Evolutionary conservation across 2,113 vertebrate genomes (phyloP).

Genomic region (Pollachius pollachius): DNA sequence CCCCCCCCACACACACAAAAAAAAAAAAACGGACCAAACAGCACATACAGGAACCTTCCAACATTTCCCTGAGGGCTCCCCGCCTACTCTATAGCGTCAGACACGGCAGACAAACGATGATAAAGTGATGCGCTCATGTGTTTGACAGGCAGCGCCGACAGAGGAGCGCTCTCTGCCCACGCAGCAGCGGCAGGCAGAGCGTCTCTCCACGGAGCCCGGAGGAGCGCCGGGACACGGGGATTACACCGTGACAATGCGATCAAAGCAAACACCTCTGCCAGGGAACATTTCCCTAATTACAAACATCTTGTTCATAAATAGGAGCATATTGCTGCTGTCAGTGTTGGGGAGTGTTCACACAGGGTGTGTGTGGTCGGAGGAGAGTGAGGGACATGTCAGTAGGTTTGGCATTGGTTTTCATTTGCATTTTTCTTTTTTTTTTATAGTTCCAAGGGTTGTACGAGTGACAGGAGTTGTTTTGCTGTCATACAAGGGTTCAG

Average conservation of each 20-base stretch:
- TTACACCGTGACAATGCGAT: constrained; percentile 45
- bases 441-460: too few species aligned
- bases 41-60: constrained; percentile 61
- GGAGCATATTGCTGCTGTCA: constrained; percentile 50
- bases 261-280: constrained; percentile 53
- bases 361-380: too few species aligned
- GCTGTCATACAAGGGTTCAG: too few species aligned
- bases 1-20: too few species aligned
- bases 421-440: too few species aligned
- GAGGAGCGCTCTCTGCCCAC: constrained; percentile 71
- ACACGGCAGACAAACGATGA: constrained; percentile 94
- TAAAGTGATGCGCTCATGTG: constrained; percentile 90
- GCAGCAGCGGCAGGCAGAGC: constrained; percentile 86
- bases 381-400: too few species aligned
- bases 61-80: constrained; percentile 72
- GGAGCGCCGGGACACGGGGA: constrained; percentile 41
- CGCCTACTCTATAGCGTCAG: constrained; percentile 79
- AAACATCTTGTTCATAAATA: constrained; percentile 47
- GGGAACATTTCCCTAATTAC: constrained; percentile 50
- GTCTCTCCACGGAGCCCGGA: constrained; percentile 40
- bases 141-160: constrained; percentile 86
- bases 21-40: constrained; percentile 64
- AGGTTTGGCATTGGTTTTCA: too few species aligned
- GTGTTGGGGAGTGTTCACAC: not conserved
- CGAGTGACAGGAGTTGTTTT: too few species aligned